Evolutionary conservation across 1,140 invertebrate genomes (phyloP).

Genomic region (Megalopta genalis): DNA sequence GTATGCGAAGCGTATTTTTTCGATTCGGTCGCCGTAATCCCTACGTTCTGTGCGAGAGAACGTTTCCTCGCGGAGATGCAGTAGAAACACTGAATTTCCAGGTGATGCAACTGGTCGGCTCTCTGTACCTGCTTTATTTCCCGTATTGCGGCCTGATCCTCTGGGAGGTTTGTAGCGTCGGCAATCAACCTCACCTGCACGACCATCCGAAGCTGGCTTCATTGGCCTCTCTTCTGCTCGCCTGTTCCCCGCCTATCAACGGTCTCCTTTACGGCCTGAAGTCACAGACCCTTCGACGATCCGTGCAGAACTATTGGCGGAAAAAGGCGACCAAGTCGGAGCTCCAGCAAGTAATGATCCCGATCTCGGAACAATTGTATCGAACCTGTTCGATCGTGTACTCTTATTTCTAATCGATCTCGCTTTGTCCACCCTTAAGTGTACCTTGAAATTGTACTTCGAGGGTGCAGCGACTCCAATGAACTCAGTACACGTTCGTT

Average conservation of each 20-base stretch:
- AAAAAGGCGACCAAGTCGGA: conserved; percentile 90
- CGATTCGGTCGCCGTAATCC: no score
- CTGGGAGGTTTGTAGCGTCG: conserved; percentile 81
- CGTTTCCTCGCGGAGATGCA: background rate
- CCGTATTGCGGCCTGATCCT: conserved; percentile 87
- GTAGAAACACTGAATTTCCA: conserved; percentile 43
- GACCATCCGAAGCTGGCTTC: conserved; percentile 81
- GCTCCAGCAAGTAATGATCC: conserved; percentile 82
- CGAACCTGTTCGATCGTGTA: background rate
- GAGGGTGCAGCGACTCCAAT: no score
- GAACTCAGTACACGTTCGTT: no score
- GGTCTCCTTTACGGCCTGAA: conserved; percentile 89
- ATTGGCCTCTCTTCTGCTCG: conserved; percentile 83
- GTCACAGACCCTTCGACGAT: conserved; percentile 85
- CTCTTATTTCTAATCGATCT: background rate
- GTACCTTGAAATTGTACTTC: no score
- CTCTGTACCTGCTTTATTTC: conserved; percentile 86
- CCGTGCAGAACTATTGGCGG: conserved; percentile 89
- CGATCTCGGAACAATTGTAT: background rate
- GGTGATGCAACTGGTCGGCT: conserved; percentile 85
- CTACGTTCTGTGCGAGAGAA: no score
- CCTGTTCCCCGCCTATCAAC: conserved; percentile 86
- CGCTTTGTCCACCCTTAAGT: no score
- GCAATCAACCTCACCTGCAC: conserved; percentile 74
- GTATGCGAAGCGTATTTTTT: no score